Base-by-base conservation (phyloP, 2,888 invertebrate species). In the Frankliniella fusca region DNA sequence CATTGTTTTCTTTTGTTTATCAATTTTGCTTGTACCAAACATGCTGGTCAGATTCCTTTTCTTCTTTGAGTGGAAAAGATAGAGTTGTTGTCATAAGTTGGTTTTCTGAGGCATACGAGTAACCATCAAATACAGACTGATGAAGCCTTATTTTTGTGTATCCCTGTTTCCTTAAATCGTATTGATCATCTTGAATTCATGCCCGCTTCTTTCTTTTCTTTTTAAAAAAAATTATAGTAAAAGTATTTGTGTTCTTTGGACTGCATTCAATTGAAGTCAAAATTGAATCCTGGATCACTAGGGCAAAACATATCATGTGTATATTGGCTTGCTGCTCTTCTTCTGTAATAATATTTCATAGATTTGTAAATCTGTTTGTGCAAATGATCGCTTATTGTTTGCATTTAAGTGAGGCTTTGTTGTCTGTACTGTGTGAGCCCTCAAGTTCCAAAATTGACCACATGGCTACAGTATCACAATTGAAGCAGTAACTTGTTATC, bases 51-150 rank as follows among this genome's bases (percentile, higher is more conserved):
- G 38, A 38, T 38, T 38, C 38, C 5, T 2, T 38, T 38, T 38
- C 38, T 38, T 3, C 38, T 38, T 38, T 38, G 38, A 38, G 38
- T 3, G 5, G 38, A 38, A 38, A 5, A 38, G 38, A 38, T 3
- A 38, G 2, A 3, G 38, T 38, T 38, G 5, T 38, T 38, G 38
- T 38, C 5, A 38, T 38, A 3, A 38, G 3, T 38, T 38, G 5
- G 38, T 38, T 38, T 38, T 38, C 38, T 38, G 38, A 38, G 38
- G 38, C 38, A 7, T 61, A n/a, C 5, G 15, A 61, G n/a, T 61
- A 61, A 15, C 61, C 61, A 61, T 61, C 61, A 61, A 61, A 61
- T 61, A 61, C 61, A 61, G 61, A 61, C 61, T 61, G 61, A 61
- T 61, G n/a, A 61, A 61, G 61, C 61, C 61, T 54, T 20, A 20